A percentile compares a stretch with the other conserved stretches of the same genome.
phyloP scores from a whole-genome alignment of 2,797 vertebrate genomes.

The Semotilus atromaculatus region DNA sequence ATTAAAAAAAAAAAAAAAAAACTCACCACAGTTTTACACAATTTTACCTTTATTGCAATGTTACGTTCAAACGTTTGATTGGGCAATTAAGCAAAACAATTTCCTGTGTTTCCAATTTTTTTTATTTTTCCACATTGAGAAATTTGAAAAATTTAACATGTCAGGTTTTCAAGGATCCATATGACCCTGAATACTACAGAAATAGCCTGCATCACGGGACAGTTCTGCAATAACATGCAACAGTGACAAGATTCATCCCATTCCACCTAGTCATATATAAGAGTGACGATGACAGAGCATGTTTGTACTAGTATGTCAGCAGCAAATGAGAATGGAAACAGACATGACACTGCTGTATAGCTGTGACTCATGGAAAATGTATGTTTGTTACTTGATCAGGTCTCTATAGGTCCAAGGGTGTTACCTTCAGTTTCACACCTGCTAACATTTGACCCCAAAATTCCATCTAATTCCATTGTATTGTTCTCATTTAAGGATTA shows the following conservation, averaged over 20 bases:
- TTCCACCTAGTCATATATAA: not conserved
- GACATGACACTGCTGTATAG: not conserved
- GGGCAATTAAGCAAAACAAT: not conserved
- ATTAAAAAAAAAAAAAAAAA: not conserved
- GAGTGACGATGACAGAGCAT: not conserved
- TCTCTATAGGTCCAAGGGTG: not conserved
- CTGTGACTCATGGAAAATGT: conserved; percentile 5
- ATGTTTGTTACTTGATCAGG: not conserved
- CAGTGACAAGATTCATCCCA: not conserved
- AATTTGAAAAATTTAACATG: not conserved
- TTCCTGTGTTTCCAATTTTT: not conserved
- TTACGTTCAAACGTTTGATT: not conserved
- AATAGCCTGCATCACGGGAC: not conserved
- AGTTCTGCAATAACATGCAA: not conserved
- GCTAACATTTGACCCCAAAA: not conserved
- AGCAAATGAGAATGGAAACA: not conserved
- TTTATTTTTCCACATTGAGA: not conserved
- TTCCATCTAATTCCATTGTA: not conserved
- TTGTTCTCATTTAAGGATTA: not conserved
- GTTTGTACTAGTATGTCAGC: not conserved
- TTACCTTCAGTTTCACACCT: not conserved
- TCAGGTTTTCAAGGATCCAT: not conserved
- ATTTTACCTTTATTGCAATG: not conserved
- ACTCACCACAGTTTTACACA: too few relatives aligned
- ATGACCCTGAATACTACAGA: not conserved